Percentiles rank a stretch among this genome's conserved stretches.
Conservation (phyloP, 2,888 invertebrate genomes). For the Tenodera sinensis region DNA sequence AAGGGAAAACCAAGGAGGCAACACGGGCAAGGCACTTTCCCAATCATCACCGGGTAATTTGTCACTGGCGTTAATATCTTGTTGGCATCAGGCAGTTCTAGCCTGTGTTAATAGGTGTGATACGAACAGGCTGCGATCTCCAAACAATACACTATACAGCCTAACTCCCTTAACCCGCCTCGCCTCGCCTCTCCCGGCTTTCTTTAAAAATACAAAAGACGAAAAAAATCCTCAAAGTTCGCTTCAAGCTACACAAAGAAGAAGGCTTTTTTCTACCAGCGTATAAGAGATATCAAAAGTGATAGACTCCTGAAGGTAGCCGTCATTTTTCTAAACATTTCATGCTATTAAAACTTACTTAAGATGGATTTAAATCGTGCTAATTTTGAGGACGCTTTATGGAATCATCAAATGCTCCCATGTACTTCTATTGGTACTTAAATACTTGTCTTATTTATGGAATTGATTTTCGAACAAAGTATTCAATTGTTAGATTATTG, state of each 20-base stretch:
- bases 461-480: too few relatives aligned
- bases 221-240: neutral
- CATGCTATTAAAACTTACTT: neutral
- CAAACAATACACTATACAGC: neutral
- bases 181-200: neutral
- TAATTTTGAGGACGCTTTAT: too few relatives aligned
- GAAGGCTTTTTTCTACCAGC: neutral
- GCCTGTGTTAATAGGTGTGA: conserved; percentile 24
- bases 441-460: too few relatives aligned
- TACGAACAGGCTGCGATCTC: neutral
- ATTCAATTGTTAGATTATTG: too few relatives aligned
- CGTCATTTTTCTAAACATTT: neutral
- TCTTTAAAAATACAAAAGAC: neutral
- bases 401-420: too few relatives aligned
- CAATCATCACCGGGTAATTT: conserved; percentile 29
- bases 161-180: neutral
- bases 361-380: neutral
- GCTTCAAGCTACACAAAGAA: neutral
- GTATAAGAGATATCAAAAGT: neutral
- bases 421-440: too few relatives aligned
- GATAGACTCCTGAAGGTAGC: neutral
- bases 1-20: neutral
- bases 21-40: neutral
- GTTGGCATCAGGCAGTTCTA: conserved; percentile 13
- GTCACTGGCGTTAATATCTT: conserved; percentile 20